These are phyloP conservation scores for Hydropsyche tenuis DNA, from an alignment of 1,140 invertebrate genomes.

Conservation along the genomic window DNA sequence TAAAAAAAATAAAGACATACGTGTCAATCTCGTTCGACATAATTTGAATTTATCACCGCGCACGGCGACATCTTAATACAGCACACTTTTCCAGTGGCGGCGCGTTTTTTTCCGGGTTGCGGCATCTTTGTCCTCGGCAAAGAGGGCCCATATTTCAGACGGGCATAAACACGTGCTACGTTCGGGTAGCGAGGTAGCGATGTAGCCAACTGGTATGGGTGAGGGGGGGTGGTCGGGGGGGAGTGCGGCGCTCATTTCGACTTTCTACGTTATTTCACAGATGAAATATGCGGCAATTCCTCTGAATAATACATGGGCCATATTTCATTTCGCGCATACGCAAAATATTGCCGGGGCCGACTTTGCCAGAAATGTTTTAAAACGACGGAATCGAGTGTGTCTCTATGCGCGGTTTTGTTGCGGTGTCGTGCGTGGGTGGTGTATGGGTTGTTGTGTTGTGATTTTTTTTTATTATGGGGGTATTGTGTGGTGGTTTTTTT, in stretches of 20 bases:
- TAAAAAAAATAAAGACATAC: too few relatives aligned
- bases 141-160: constrained; percentile 23
- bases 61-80: too few relatives aligned
- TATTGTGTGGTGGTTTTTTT: too few relatives aligned
- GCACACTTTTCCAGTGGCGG: too few relatives aligned
- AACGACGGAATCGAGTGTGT: too few relatives aligned
- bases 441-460: too few relatives aligned
- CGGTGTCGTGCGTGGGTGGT: neutral
- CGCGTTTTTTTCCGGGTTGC: constrained; percentile 16
- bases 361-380: constrained; percentile 11
- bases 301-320: constrained; percentile 64
- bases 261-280: constrained; percentile 59
- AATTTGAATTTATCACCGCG: too few relatives aligned
- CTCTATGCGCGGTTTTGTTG: too few relatives aligned
- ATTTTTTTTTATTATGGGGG: too few relatives aligned
- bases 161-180: neutral
- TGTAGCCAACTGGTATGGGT: constrained; percentile 13
- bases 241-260: constrained; percentile 51
- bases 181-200: constrained; percentile 22
- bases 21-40: too few relatives aligned
- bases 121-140: neutral
- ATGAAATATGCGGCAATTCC: constrained; percentile 65
- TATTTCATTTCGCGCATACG: constrained; percentile 55
- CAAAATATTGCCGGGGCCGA: constrained; percentile 43
- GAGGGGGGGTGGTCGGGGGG: neutral